A percentile compares a stretch with the other conserved stretches of the same genome.
These are phyloP conservation scores for Anoplius nigerrimus DNA, from an alignment of 2,888 invertebrate genomes.

Conservation along the genomic window DNA sequence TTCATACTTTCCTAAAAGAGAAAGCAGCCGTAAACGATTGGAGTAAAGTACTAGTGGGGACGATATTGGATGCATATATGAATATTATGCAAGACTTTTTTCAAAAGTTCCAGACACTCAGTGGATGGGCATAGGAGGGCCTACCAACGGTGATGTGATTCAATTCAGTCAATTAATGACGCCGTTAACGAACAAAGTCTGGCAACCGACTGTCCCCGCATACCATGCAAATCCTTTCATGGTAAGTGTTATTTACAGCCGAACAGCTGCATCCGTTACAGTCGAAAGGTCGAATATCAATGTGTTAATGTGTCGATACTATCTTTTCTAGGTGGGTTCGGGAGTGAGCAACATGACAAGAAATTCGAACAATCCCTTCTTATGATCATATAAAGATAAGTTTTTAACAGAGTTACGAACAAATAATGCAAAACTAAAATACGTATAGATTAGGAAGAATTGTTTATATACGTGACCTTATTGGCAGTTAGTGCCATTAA, in stretches of 20 bases:
- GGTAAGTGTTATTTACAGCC: slow-evolving; percentile 63
- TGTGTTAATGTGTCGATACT: slow-evolving; percentile 12
- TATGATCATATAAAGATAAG: slow-evolving; percentile 74
- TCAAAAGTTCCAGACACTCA: slow-evolving; percentile 62
- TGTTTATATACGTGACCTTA: slow-evolving; percentile 68
- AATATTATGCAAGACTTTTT: slow-evolving; percentile 1
- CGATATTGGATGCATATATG: neutral
- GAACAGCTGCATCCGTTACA: neutral
- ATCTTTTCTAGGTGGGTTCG: slow-evolving; percentile 67
- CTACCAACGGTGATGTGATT: slow-evolving; percentile 69
- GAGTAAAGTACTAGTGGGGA: neutral
- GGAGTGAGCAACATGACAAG: slow-evolving; percentile 69
- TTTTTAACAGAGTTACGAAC: slow-evolving; percentile 64
- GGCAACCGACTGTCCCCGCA: slow-evolving; percentile 71
- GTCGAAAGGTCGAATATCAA: neutral
- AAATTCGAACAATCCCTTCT: slow-evolving; percentile 79
- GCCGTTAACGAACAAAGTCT: slow-evolving; percentile 70
- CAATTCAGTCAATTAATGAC: slow-evolving; percentile 72
- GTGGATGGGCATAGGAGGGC: slow-evolving; percentile 67
- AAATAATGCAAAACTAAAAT: slow-evolving; percentile 65
- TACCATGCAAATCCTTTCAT: slow-evolving; percentile 75
- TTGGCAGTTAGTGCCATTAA: slow-evolving; percentile 71
- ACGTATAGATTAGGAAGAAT: slow-evolving; percentile 66
- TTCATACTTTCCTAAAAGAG: too few species aligned
- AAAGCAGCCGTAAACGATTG: too few species aligned